Percentiles rank a stretch among this genome's conserved stretches.
Evolutionary conservation across 2,797 vertebrate species (phyloP).

Genomic region (Lacerta agilis): DNA sequence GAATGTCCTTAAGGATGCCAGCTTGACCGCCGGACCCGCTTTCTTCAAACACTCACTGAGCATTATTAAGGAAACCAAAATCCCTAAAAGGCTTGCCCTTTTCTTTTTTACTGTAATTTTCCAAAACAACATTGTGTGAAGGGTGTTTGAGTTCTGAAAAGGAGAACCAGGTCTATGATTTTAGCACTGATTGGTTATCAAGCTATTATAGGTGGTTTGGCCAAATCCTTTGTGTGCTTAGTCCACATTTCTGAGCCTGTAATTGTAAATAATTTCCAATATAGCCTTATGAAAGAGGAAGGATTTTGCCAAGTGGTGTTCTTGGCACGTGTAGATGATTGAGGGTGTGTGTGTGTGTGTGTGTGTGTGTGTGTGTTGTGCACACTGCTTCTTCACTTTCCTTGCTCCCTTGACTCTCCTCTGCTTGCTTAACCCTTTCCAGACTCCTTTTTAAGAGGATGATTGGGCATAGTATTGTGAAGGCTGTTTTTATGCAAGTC

Average conservation of each 20-base stretch:
- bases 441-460: constrained; percentile 40
- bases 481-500: too few relatives aligned
- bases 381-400: neutral
- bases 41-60: constrained; percentile 45
- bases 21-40: neutral
- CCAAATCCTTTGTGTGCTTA: constrained; percentile 20
- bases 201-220: neutral
- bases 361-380: constrained; percentile 3
- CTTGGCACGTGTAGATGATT: constrained; percentile 39
- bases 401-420: constrained; percentile 23
- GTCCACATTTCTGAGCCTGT: constrained; percentile 40
- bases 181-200: constrained; percentile 12
- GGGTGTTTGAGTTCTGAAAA: neutral
- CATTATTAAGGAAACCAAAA: constrained; percentile 6
- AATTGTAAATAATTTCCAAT: constrained; percentile 56
- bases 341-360: neutral
- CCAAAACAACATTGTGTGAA: neutral
- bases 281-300: constrained; percentile 55
- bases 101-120: constrained; percentile 28
- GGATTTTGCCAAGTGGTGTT: constrained; percentile 44
- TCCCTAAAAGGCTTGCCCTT: constrained; percentile 18
- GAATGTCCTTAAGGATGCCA: neutral
- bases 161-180: constrained; percentile 4
- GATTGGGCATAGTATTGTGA: neutral
- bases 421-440: constrained; percentile 29